These are phyloP conservation scores for Pelodytes ibericus DNA, from an alignment of 2,797 vertebrate species.

Conservation along the genomic window DNA sequence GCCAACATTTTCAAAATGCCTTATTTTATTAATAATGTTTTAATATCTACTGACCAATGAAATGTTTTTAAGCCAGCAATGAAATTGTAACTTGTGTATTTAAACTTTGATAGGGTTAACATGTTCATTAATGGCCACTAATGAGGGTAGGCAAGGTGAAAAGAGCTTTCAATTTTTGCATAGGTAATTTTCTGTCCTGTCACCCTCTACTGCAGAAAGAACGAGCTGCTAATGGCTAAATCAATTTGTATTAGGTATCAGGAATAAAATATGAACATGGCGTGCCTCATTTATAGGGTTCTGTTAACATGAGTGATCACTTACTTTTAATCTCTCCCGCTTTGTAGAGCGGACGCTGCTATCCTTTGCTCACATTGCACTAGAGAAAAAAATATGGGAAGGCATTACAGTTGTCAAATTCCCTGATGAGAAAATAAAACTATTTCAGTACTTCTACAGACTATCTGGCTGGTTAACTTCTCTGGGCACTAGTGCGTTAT, in stretches of 20 bases:
- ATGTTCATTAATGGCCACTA: slow-evolving; percentile 2
- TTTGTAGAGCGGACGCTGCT: neutral
- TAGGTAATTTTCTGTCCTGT: slow-evolving; percentile 39
- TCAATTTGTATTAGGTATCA: slow-evolving; percentile 45
- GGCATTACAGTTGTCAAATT: too few species aligned
- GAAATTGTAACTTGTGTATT: slow-evolving; percentile 11
- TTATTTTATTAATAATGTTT: too few species aligned
- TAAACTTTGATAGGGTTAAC: slow-evolving; percentile 19
- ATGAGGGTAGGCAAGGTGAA: slow-evolving; percentile 15
- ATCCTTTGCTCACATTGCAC: neutral
- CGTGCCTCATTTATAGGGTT: neutral
- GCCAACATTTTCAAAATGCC: neutral
- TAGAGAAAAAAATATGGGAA: neutral
- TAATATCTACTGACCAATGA: neutral
- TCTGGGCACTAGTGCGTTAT: too few species aligned
- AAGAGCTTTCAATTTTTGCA: slow-evolving; percentile 34
- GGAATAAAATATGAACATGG: slow-evolving; percentile 35
- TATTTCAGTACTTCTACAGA: too few species aligned
- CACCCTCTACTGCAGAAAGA: slow-evolving; percentile 25
- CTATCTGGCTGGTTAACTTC: too few species aligned
- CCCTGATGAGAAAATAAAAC: too few species aligned
- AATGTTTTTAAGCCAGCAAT: neutral
- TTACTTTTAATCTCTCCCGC: neutral
- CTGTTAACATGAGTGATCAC: slow-evolving; percentile 15
- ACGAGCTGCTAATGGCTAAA: slow-evolving; percentile 39